These are phyloP conservation scores for Pollenia griseotomentosa DNA, from an alignment of 2,888 invertebrate species.

Conservation along the genomic window DNA sequence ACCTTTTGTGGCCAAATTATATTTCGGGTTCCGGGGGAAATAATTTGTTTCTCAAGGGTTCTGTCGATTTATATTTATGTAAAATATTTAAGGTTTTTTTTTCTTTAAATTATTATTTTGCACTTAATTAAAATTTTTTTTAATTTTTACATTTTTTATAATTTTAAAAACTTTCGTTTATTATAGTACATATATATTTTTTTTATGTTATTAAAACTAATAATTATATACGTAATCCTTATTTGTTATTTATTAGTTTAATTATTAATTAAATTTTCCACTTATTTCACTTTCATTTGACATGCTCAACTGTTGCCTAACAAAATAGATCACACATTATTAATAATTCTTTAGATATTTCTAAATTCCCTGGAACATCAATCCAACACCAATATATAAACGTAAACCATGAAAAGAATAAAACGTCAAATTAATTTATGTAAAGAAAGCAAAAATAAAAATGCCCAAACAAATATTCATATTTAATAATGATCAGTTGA, in stretches of 20 bases:
- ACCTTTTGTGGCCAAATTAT: no score
- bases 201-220: no score
- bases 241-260: constrained; percentile 5
- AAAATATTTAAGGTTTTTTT: no score
- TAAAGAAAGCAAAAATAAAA: neutral
- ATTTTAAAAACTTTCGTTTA: neutral
- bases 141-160: no score
- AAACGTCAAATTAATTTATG: neutral
- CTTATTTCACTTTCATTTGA: constrained; percentile 15
- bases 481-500: constrained; percentile 18
- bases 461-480: neutral
- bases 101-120: no score
- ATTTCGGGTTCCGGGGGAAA: no score
- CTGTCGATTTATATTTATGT: no score
- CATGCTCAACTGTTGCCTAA: constrained; percentile 30
- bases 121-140: no score
- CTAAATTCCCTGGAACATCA: neutral
- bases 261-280: constrained; percentile 13
- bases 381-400: constrained; percentile 3
- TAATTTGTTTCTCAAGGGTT: no score
- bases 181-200: neutral
- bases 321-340: neutral
- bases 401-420: constrained; percentile 9
- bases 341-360: constrained; percentile 20
- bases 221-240: no score